A percentile compares a stretch with the other conserved stretches of the same genome.
Evolutionary conservation across 2,888 invertebrate genomes (phyloP).

Genomic region (Diadegma fenestrale): DNA sequence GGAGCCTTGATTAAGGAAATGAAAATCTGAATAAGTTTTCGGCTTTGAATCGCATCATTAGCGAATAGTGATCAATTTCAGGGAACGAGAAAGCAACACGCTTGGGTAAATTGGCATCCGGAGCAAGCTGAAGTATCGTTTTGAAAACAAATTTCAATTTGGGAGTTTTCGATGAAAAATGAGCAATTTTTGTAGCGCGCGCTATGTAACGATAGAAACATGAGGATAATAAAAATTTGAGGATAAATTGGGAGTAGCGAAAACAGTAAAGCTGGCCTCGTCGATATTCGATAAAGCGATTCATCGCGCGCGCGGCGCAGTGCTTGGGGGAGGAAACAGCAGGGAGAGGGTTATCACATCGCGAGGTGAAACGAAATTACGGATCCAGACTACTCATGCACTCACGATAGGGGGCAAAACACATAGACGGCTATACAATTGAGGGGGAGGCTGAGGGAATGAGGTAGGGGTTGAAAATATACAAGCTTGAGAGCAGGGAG

Average conservation of each 20-base stretch:
- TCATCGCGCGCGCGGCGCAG: constrained; percentile 26
- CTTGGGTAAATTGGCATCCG: background rate
- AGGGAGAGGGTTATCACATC: constrained; percentile 44
- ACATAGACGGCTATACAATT: constrained; percentile 6
- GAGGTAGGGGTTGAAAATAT: constrained; percentile 21
- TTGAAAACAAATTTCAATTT: background rate
- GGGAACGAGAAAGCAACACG: background rate
- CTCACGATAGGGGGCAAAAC: constrained; percentile 3
- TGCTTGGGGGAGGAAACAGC: constrained; percentile 12
- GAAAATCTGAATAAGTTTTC: background rate
- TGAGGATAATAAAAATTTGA: constrained; percentile 23
- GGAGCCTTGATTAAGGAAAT: too few relatives aligned
- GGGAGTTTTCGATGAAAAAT: background rate
- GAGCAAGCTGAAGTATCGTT: background rate
- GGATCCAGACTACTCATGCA: constrained; percentile 31
- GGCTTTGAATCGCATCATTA: too few relatives aligned
- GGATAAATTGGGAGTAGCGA: constrained; percentile 25
- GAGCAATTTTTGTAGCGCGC: background rate
- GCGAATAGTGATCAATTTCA: background rate
- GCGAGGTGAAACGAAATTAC: constrained; percentile 60
- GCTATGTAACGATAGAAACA: background rate
- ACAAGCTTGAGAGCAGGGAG: constrained; percentile 41
- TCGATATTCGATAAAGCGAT: constrained; percentile 35
- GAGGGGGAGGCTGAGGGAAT: background rate
- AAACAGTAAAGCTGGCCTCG: constrained; percentile 40